Evolutionary conservation across 1,140 invertebrate species (phyloP).

Genomic region (Acromyrmex charruanus): DNA sequence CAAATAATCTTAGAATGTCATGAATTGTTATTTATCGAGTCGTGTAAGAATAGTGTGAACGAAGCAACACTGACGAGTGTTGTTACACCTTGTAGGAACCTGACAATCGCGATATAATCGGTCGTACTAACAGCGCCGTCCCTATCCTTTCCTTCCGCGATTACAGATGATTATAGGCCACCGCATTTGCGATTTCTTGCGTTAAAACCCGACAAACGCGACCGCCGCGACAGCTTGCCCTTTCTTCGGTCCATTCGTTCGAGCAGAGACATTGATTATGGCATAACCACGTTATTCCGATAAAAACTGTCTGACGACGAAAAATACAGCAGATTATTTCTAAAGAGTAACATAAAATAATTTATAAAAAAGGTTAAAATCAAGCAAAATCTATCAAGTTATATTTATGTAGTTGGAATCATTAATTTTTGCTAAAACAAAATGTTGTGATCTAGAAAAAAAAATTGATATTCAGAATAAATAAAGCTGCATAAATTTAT

Average conservation of each 20-base stretch:
- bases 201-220: slow-evolving; percentile 45
- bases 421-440: background rate
- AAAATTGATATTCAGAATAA: background rate
- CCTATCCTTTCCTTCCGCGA: slow-evolving; percentile 53
- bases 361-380: background rate
- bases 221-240: background rate
- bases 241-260: slow-evolving; percentile 53
- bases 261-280: slow-evolving; percentile 39
- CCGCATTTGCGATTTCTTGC: slow-evolving; percentile 55
- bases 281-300: background rate
- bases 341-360: slow-evolving; percentile 20
- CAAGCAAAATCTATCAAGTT: background rate
- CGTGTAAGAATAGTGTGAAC: slow-evolving; percentile 25
- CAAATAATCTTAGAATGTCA: background rate
- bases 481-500: slow-evolving; percentile 2
- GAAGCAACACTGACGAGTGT: background rate
- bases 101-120: slow-evolving; percentile 29
- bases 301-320: slow-evolving; percentile 19
- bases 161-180: slow-evolving; percentile 67
- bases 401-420: background rate
- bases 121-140: slow-evolving; percentile 19
- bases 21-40: slow-evolving; percentile 14
- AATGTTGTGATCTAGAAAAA: background rate
- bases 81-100: slow-evolving; percentile 55
- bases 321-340: background rate